Percentiles rank a stretch among this genome's conserved stretches.
Evolutionary conservation across 2,888 invertebrate species (phyloP).

Genomic region (Oxyteleia sp.): DNA sequence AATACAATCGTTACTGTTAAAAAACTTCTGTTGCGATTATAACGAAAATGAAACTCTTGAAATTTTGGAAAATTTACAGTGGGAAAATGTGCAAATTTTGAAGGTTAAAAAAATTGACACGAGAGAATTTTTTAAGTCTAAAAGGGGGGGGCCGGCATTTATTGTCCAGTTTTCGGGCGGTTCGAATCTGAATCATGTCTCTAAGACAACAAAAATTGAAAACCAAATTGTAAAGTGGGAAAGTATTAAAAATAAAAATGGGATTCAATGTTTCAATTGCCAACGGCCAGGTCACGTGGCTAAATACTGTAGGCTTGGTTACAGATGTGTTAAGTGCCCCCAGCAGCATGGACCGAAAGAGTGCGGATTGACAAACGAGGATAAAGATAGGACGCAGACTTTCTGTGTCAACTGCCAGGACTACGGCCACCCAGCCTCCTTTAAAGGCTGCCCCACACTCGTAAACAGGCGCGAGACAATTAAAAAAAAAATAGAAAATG

Average conservation of each 20-base stretch:
- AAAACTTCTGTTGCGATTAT: slow-evolving; percentile 15
- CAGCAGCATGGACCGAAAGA: slow-evolving; percentile 24
- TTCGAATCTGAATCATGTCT: neutral
- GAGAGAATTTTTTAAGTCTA: slow-evolving; percentile 41
- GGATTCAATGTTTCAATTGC: slow-evolving; percentile 33
- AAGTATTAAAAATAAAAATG: slow-evolving; percentile 20
- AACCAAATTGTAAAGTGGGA: slow-evolving; percentile 53
- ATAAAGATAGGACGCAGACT: neutral
- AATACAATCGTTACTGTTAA: slow-evolving; percentile 9
- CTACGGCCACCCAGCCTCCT: slow-evolving; percentile 20
- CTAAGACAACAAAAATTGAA: neutral
- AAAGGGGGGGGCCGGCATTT: slow-evolving; percentile 9
- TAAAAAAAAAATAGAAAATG: no score
- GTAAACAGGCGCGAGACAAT: neutral
- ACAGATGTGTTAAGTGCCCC: slow-evolving; percentile 51
- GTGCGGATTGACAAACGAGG: neutral
- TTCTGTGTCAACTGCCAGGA: slow-evolving; percentile 24
- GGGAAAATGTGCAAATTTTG: slow-evolving; percentile 20
- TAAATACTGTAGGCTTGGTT: slow-evolving; percentile 21
- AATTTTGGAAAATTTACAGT: neutral
- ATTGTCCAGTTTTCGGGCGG: slow-evolving; percentile 10
- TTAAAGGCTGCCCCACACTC: slow-evolving; percentile 1
- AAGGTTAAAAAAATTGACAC: slow-evolving; percentile 47
- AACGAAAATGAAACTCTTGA: neutral
- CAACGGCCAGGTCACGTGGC: slow-evolving; percentile 35